phyloP scores from a whole-genome alignment of 2,113 vertebrate species.

The Toxotes chatareus region DNA sequence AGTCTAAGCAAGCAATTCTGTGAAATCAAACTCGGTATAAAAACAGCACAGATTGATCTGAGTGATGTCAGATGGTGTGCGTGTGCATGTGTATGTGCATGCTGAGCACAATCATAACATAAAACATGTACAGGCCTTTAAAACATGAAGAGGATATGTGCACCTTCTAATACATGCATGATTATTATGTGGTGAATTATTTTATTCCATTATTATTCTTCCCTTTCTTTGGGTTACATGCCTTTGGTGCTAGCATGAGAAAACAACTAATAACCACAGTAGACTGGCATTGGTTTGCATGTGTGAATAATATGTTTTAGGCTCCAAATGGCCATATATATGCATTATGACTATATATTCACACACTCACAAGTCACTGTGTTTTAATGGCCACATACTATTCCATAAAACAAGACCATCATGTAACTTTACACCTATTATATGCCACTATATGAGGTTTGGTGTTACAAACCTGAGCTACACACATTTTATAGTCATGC shows the following conservation, averaged over 20 bases:
- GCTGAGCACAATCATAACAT: background rate
- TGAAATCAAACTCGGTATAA: conserved; percentile 14
- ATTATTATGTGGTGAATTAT: background rate
- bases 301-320: background rate
- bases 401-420: background rate
- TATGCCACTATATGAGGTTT: background rate
- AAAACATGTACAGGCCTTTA: background rate
- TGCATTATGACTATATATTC: background rate
- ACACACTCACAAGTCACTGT: conserved; percentile 4
- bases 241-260: background rate
- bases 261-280: background rate
- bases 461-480: background rate
- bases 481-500: conserved; percentile 5
- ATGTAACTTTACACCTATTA: conserved; percentile 9
- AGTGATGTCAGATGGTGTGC: background rate
- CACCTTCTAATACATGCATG: background rate
- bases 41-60: conserved; percentile 8
- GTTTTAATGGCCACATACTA: conserved; percentile 27
- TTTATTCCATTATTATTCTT: background rate
- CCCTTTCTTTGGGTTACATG: background rate
- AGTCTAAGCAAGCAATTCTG: conserved; percentile 12
- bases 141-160: background rate
- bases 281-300: background rate
- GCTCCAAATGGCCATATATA: background rate
- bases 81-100: background rate